phyloP scores from a whole-genome alignment of 2,888 invertebrate genomes.

The Diloba caeruleocephala region DNA sequence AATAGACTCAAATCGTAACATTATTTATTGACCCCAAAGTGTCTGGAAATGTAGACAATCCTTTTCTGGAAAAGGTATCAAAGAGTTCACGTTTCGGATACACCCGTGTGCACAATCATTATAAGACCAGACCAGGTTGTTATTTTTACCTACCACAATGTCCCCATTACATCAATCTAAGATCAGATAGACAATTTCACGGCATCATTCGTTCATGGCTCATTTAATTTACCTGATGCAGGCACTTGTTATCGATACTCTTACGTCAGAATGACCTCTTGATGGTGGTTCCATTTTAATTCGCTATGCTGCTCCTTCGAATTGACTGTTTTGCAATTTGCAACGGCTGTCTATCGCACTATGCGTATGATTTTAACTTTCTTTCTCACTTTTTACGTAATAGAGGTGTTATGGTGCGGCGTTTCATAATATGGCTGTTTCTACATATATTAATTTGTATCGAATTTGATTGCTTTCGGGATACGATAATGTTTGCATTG shows the following conservation, averaged over 20 bases:
- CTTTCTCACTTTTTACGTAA: constrained; percentile 67
- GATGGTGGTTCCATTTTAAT: constrained; percentile 60
- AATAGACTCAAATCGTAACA: no score
- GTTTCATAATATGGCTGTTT: constrained; percentile 44
- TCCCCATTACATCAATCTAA: constrained; percentile 63
- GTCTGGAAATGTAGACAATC: no score
- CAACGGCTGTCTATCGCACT: constrained; percentile 61
- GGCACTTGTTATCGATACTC: constrained; percentile 72
- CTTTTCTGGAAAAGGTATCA: no score
- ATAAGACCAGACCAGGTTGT: constrained; percentile 29
- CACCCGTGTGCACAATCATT: neutral
- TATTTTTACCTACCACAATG: constrained; percentile 51
- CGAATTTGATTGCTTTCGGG: constrained; percentile 28
- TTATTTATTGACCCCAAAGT: no score
- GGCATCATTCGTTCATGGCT: constrained; percentile 67
- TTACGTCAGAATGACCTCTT: constrained; percentile 63
- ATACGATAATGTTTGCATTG: constrained; percentile 15
- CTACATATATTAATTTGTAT: constrained; percentile 40
- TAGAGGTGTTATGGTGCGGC: constrained; percentile 35
- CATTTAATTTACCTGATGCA: constrained; percentile 72
- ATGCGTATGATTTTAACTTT: constrained; percentile 59
- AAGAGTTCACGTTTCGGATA: constrained; percentile 13
- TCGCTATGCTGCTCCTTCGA: constrained; percentile 65
- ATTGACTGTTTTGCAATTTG: constrained; percentile 68
- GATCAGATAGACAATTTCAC: constrained; percentile 76